Evolutionary conservation across 2,113 vertebrate species (phyloP), one percentile per base, ranked within the genome.

Genomic region (Phoxinus phoxinus): DNA sequence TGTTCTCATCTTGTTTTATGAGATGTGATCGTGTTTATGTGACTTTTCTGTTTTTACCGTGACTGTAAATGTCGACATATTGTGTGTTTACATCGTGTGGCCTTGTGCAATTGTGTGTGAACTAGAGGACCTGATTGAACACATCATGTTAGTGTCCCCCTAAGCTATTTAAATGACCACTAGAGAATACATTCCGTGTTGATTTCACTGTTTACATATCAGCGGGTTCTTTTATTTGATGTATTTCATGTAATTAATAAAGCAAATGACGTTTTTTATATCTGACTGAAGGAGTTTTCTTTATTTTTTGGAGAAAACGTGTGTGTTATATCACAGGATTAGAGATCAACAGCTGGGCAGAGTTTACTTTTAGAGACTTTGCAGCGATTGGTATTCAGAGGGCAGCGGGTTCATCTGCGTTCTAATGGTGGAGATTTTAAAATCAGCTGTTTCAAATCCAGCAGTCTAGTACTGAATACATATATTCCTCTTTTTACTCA

Each of bases 311-410:
- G 0, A 2, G 53, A 53, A 65, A 27, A 72, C 23, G 11, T 51
- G n/a, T 25, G n/a, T 82, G 72, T 88, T 88, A 80, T 79, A 51
- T 85, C 65, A 86, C 51, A 75, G 72, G 67, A 73, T 86, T 86
- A 80, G 19, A 6, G 23, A 19, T 69, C 63, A 85, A 46, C 84
- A 83, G 56, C 78, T 87, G 78, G 21, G 21, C 59, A 71, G n/a
- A 85, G 48, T 67, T 32, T 58, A 35, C 63, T 82, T 56, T 37
- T 11, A 81, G 9, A 80, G n/a, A 63, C 56, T 61, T 44, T 61
- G 21, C 23, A 63, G 77, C 13, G 21, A 23, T 56, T 56, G 53
- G 7, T 56, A 8, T 21, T 23, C 53, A 9, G 15, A 76, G 35
- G 8, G 32, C 10, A 61, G n/a, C 32, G 11, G 56, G 12, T 44